Evolutionary conservation across 1,140 invertebrate species (phyloP).

Genomic region (Melipona quadrifasciata): DNA sequence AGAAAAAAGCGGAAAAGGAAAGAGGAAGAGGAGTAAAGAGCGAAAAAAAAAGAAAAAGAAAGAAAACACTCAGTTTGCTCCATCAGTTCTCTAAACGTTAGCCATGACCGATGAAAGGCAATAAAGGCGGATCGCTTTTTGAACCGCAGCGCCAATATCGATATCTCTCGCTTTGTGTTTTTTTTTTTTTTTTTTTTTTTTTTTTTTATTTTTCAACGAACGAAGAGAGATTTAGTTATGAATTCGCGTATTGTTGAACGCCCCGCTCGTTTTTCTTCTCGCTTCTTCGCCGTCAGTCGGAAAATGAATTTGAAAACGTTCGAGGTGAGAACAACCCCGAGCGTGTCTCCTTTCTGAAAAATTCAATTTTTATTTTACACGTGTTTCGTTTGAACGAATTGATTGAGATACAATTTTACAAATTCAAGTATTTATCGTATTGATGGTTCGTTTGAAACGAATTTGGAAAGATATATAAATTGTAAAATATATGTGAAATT

Average conservation of each 20-base stretch:
- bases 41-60: neutral
- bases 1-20: neutral
- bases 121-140: neutral
- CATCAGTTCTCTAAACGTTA: neutral
- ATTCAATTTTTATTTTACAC: no score
- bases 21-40: no score
- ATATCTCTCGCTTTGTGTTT: neutral
- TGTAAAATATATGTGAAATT: no score
- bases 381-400: no score
- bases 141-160: neutral
- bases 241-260: neutral
- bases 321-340: neutral
- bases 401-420: no score
- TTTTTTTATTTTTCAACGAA: conserved; percentile 5
- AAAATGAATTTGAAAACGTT: no score
- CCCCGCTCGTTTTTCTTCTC: neutral
- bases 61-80: neutral
- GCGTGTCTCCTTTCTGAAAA: no score
- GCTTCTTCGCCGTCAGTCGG: neutral
- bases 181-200: conserved; percentile 2
- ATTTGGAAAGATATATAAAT: no score
- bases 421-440: no score
- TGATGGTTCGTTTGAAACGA: no score
- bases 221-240: conserved; percentile 1
- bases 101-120: neutral